Percentiles rank a stretch among this genome's conserved stretches.
phyloP scores from a whole-genome alignment of 2,888 invertebrate genomes.

The Alloscopus bannaensis region DNA sequence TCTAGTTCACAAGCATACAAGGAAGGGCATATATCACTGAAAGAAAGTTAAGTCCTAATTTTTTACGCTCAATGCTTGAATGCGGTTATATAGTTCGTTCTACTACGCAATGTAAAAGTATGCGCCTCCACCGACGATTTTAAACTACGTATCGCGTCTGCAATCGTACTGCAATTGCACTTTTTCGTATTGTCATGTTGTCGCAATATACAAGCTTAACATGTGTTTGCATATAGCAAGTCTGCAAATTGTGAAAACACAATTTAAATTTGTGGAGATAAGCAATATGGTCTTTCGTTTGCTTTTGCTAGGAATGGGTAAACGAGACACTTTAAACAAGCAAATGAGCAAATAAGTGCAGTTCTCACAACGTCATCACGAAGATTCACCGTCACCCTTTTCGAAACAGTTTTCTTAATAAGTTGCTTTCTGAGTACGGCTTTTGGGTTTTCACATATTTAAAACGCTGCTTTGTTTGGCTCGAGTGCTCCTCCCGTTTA shows the following conservation, averaged over 20 bases:
- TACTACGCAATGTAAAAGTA: background rate
- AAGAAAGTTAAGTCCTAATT: constrained; percentile 21
- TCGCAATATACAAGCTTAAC: too few relatives aligned
- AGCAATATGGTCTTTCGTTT: too few relatives aligned
- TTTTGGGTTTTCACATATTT: background rate
- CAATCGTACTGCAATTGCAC: too few relatives aligned
- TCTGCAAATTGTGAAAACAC: too few relatives aligned
- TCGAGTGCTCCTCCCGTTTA: background rate
- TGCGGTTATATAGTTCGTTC: background rate
- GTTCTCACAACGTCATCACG: background rate
- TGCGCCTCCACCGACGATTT: too few relatives aligned
- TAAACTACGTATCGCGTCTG: too few relatives aligned
- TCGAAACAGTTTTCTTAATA: background rate
- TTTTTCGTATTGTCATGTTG: too few relatives aligned
- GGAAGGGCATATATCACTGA: background rate
- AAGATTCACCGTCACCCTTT: background rate
- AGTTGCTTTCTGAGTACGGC: too few relatives aligned
- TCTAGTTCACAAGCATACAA: background rate
- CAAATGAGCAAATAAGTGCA: constrained; percentile 1
- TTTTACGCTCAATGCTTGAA: constrained; percentile 8
- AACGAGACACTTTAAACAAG: constrained; percentile 19
- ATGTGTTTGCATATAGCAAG: too few relatives aligned
- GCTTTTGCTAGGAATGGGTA: too few relatives aligned
- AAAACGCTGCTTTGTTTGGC: background rate
- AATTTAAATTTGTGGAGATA: too few relatives aligned